Evolutionary conservation across 2,797 vertebrate species (phyloP).

Genomic region (Eulemur albifrons): DNA sequence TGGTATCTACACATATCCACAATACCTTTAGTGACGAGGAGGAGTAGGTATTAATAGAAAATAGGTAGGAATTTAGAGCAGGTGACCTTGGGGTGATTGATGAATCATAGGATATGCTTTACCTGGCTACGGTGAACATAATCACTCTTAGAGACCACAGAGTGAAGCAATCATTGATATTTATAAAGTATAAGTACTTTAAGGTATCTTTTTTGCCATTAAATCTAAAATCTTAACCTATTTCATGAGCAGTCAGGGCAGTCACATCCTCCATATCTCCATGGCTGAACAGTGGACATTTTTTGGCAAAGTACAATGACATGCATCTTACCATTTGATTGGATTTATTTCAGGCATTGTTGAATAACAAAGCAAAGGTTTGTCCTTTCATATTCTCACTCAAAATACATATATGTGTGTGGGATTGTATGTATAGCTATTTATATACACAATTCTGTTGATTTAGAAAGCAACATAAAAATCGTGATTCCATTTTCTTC

Average conservation of each 20-base stretch:
- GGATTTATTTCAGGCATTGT: background rate
- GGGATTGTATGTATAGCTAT: background rate
- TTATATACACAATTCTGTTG: background rate
- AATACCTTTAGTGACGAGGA: constrained; percentile 24
- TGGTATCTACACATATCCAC: background rate
- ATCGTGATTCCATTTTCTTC: background rate
- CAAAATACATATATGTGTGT: background rate
- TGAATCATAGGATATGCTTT: background rate
- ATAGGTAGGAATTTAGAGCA: background rate
- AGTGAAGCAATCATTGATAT: background rate
- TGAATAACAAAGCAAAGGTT: background rate
- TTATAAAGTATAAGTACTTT: background rate
- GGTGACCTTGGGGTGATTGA: background rate
- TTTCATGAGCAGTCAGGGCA: background rate
- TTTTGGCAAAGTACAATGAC: background rate
- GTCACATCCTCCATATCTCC: background rate
- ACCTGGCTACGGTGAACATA: background rate
- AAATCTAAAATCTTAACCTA: constrained; percentile 12
- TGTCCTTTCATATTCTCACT: background rate
- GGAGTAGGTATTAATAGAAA: background rate
- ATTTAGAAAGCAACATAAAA: constrained; percentile 52
- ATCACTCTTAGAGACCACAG: background rate
- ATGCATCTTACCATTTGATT: background rate
- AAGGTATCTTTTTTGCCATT: background rate
- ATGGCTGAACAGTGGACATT: background rate